Percentiles rank a stretch among this genome's conserved stretches.
Conservation (phyloP, 1,140 invertebrate genomes). For the Nymphalis io region DNA sequence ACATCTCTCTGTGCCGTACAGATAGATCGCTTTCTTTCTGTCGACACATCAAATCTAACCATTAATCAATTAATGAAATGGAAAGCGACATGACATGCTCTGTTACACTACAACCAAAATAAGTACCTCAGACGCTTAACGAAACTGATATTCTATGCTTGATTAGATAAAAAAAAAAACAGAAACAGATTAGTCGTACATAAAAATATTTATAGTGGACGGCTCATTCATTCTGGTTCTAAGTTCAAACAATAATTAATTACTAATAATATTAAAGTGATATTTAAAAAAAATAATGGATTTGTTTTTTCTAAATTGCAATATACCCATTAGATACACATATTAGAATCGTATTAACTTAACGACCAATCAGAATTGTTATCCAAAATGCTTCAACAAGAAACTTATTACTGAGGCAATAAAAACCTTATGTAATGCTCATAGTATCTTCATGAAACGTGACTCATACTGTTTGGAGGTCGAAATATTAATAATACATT, state of each 20-base stretch:
- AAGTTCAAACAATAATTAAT: too few species aligned
- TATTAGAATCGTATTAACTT: background rate
- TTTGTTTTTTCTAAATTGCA: background rate
- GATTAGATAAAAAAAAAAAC: too few species aligned
- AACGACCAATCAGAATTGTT: background rate
- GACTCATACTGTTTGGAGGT: slow-evolving; percentile 2
- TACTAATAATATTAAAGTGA: too few species aligned
- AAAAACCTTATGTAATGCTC: background rate
- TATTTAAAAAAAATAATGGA: background rate
- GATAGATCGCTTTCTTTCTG: slow-evolving; percentile 33
- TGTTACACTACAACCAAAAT: slow-evolving; percentile 7
- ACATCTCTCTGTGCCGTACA: slow-evolving; percentile 11
- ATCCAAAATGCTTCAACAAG: background rate
- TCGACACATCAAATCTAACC: slow-evolving; percentile 28
- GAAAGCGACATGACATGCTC: slow-evolving; percentile 29
- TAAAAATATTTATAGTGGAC: too few species aligned
- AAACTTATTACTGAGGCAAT: background rate
- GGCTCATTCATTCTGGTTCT: too few species aligned
- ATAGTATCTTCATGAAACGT: background rate
- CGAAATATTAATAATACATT: slow-evolving; percentile 1
- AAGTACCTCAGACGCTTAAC: background rate
- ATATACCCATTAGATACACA: background rate
- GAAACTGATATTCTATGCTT: too few species aligned
- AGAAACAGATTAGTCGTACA: too few species aligned
- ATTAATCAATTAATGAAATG: slow-evolving; percentile 35